Percentiles rank a stretch among this genome's conserved stretches.
These are phyloP conservation scores for Gymnothorax reevesii DNA, from an alignment of 2,797 vertebrate species.

Conservation along the genomic window DNA sequence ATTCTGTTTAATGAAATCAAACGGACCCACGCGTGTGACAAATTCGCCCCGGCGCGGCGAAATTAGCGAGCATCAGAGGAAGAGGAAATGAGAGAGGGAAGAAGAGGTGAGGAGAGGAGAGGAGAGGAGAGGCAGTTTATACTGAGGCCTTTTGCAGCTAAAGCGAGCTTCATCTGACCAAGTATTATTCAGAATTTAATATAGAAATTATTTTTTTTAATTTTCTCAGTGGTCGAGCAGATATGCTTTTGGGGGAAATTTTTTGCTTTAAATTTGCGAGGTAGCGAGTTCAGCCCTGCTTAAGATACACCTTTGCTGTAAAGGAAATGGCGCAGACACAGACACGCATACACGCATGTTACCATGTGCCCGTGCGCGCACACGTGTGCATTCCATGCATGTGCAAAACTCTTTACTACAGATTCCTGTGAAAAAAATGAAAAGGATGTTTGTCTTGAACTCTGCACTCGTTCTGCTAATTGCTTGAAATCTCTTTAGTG, in stretches of 20 bases:
- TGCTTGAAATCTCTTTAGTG: not conserved
- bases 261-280: too few species aligned
- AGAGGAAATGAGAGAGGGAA: constrained; percentile 49
- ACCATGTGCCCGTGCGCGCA: not conserved
- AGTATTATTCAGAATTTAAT: constrained; percentile 68
- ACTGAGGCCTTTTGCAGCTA: constrained; percentile 53
- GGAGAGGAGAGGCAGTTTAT: not conserved
- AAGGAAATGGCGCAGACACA: not conserved
- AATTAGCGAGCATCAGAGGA: constrained; percentile 84
- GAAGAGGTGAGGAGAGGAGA: constrained; percentile 24
- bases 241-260: constrained; percentile 56
- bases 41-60: constrained; percentile 85
- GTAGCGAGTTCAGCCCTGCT: too few species aligned
- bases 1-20: constrained; percentile 99
- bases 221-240: constrained; percentile 45
- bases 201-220: constrained; percentile 59
- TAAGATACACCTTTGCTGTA: too few species aligned
- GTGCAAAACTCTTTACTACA: too few species aligned
- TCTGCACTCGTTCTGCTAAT: not conserved
- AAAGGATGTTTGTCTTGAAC: not conserved
- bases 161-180: constrained; percentile 46
- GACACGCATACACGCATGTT: not conserved
- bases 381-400: not conserved
- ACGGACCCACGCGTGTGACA: constrained; percentile 87
- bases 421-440: not conserved